Evolutionary conservation across 2,797 vertebrate genomes (phyloP).

Genomic region (Alosa sapidissima): DNA sequence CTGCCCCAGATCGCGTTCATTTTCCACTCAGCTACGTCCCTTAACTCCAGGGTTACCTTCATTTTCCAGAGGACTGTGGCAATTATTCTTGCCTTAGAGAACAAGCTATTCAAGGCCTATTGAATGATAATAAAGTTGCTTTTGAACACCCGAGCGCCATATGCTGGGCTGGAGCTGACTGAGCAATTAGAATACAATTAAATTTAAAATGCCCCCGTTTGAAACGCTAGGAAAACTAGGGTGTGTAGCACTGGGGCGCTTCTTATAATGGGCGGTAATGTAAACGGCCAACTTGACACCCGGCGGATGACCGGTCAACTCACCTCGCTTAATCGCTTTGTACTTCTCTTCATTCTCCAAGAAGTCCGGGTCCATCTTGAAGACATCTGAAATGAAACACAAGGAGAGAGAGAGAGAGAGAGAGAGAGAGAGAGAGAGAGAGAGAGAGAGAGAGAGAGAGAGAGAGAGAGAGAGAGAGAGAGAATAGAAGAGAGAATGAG

Average conservation of each 20-base stretch:
- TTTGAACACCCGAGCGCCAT: constrained; percentile 1
- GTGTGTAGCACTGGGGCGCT: neutral
- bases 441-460: constrained; percentile 38
- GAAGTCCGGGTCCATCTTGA: constrained; percentile 96
- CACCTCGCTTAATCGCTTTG: constrained; percentile 91
- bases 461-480: constrained; percentile 46
- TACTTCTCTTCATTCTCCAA: constrained; percentile 97
- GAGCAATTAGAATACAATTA: constrained; percentile 34
- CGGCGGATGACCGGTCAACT: constrained; percentile 40
- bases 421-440: constrained; percentile 47
- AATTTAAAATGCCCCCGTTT: constrained; percentile 29
- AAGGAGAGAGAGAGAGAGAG: constrained; percentile 37
- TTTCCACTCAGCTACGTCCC: constrained; percentile 6
- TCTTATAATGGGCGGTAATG: constrained; percentile 22
- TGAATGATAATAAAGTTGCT: constrained; percentile 5
- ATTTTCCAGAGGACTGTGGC: neutral
- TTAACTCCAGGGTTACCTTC: neutral
- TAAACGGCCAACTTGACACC: neutral
- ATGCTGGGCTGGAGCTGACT: constrained; percentile 20
- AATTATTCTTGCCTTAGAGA: constrained; percentile 28
- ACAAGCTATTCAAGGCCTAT: constrained; percentile 11
- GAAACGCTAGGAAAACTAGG: neutral
- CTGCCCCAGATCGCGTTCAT: neutral
- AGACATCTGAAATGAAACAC: constrained; percentile 81
- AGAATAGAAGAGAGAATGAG: constrained; percentile 47